Evolutionary conservation across 2,113 vertebrate genomes (phyloP), one percentile per base, ranked within the genome.

Genomic region (Aptenodytes forsteri): DNA sequence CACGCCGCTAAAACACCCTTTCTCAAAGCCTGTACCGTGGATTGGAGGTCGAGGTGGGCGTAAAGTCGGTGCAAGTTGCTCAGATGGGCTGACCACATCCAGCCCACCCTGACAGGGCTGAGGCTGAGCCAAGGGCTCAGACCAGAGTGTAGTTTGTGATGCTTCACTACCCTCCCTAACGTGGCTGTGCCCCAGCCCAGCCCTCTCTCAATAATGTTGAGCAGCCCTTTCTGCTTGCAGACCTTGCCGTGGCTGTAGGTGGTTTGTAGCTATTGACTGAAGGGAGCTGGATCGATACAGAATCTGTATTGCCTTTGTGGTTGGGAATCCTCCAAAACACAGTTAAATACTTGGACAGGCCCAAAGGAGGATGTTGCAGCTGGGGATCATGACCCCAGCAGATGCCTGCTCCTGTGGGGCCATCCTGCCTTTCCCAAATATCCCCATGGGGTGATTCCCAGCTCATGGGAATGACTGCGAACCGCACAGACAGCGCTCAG

Each of bases 361-460:
- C 85, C 82, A 54, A 16, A 83, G 87, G 58, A 88, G 66, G 67
- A 50, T 65, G 84, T 11, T 89, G 38, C 93, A 95, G 91, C 87
- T 92, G 91, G 90, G 84, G 88, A 92, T 77, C 90, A 2, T 65
- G 93, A 96, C 92, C 90, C 46, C 56, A 76, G 76, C 84, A 95
- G 95, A 70, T 93, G 95, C 66, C 50, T 69, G 65, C 49, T 90
- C 34, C 61, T 2, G 1, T 21, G 54, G 50, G 90, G 49, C 69
- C 93, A 49, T 44, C 56, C 70, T 80, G 82, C 44, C 66, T 69
- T 38, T 58, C 59, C 87, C 59, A 15, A 0, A 19, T 29, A 10
- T 23, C 38, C 47, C 73, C 54, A 76, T 0, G 4, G 55, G 66
- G 34, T 29, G 78, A 83, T 58, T 80, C 78, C 58, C 75, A 81